Conservation (phyloP, 1,140 invertebrate species). For the Eueides isabella region DNA sequence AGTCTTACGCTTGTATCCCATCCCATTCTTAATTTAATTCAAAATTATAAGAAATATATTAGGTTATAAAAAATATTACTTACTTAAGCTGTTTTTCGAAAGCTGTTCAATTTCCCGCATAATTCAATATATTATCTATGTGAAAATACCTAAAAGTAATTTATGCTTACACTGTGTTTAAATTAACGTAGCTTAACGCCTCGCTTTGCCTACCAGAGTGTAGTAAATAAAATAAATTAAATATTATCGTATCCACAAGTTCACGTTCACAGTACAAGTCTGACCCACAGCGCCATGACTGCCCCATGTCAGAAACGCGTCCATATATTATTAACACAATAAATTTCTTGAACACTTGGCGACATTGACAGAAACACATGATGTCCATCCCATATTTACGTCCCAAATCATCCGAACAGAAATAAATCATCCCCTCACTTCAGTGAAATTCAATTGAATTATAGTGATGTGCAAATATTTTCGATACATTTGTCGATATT, state of each 20-base stretch:
- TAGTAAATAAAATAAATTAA: not conserved
- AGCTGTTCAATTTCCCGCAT: too few relatives aligned
- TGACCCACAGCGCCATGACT: not conserved
- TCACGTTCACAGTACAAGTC: not conserved
- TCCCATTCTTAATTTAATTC: too few relatives aligned
- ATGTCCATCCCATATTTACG: slow-evolving; percentile 9
- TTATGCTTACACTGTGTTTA: too few relatives aligned
- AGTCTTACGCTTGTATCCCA: too few relatives aligned
- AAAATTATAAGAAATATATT: too few relatives aligned
- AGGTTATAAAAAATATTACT: too few relatives aligned
- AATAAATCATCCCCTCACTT: slow-evolving; percentile 5
- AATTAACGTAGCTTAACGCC: too few relatives aligned
- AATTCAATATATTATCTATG: too few relatives aligned
- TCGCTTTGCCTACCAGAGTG: too few relatives aligned
- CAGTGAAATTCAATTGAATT: slow-evolving; percentile 3
- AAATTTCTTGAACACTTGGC: not conserved
- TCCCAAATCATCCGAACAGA: not conserved
- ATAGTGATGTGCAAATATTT: not conserved
- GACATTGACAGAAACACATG: not conserved
- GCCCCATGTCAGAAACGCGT: not conserved
- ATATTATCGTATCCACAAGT: not conserved
- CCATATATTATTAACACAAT: not conserved
- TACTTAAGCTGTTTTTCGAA: too few relatives aligned
- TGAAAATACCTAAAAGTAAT: too few relatives aligned
- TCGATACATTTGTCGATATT: too few relatives aligned